Base-by-base conservation (phyloP, 37 sponge, comb jelly and placozoan species). In the Agelas oroides region DNA sequence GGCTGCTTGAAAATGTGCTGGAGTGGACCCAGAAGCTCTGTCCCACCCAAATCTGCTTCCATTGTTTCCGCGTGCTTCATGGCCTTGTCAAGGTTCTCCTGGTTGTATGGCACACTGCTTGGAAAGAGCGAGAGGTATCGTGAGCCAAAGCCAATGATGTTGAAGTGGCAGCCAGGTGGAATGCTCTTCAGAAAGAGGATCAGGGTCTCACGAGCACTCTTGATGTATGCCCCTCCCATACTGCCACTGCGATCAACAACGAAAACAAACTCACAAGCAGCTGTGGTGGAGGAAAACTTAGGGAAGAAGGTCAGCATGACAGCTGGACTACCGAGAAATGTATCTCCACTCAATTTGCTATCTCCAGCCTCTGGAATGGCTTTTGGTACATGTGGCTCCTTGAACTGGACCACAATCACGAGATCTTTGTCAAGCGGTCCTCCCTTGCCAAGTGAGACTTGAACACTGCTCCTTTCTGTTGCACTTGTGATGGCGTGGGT, bases 131-230 rank as follows among this genome's bases (percentile, higher is more conserved):
- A 52, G 34, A 73, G 41, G 66, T 77, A 92, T 0, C 34, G 34
- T 30, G 72, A 67, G 39, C 92, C 92, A 87, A 92, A 92, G 5
- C 92, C 84, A 18, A 92, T 58, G 61, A 92, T 92, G 88, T 92
- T 92, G 80, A 92, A 87, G 65, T 53, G 78, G 34, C 78, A 78
- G 23, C 76, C 84, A 54, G 70, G 59, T 55, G 88, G 88, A 35
- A 92, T 20, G 67, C 84, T 71, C 65, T 87, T 87, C 27, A 87
- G 65, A 53, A 87, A 92, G 21, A 87, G 71, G 52, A 75, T 56
- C 24, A 92, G 84, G 21, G 92, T 75, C 27, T 85, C 79, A n/a
- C 77, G 56, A 33, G 87, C 87, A 36, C 73, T 62, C 38, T 77
- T 33, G 73, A 92, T 92, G 62, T 61, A 71, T 8, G 27, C 37